Evolutionary conservation across 2,113 vertebrate genomes (phyloP).

Genomic region (Pontoporia blainvillei): DNA sequence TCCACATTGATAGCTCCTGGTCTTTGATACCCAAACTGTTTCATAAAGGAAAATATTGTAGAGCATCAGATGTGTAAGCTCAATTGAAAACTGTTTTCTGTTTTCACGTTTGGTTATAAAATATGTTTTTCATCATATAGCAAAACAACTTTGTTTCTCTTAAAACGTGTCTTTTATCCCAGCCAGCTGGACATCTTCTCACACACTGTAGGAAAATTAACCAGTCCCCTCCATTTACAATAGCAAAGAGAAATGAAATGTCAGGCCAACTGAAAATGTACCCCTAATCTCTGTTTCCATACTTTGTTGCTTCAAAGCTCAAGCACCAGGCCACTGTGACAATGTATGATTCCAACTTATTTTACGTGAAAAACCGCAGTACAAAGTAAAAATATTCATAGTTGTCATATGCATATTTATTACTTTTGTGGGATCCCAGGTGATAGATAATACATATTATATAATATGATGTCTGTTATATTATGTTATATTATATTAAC

Average conservation of each 20-base stretch:
- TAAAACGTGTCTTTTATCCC: slow-evolving; percentile 27
- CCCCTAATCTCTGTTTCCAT: slow-evolving; percentile 49
- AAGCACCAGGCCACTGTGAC: slow-evolving; percentile 44
- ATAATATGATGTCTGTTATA: neutral
- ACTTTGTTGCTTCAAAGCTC: slow-evolving; percentile 57
- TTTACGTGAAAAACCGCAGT: slow-evolving; percentile 45
- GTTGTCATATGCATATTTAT: neutral
- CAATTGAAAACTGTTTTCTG: slow-evolving; percentile 54
- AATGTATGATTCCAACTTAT: slow-evolving; percentile 57
- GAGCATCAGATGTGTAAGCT: slow-evolving; percentile 40
- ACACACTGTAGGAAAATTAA: slow-evolving; percentile 62
- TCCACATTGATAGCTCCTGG: slow-evolving; percentile 22
- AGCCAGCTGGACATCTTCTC: slow-evolving; percentile 59
- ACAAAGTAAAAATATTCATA: neutral
- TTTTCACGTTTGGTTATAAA: neutral
- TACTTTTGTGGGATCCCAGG: neutral
- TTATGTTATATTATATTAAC: neutral
- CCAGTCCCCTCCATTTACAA: slow-evolving; percentile 32
- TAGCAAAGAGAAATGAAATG: slow-evolving; percentile 68
- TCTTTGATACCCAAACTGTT: neutral
- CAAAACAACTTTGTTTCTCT: slow-evolving; percentile 48
- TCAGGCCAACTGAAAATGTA: slow-evolving; percentile 49
- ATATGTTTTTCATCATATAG: neutral
- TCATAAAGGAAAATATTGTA: slow-evolving; percentile 27
- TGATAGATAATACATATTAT: neutral